Evolutionary conservation across 2,113 vertebrate genomes (phyloP), one percentile per base, ranked within the genome.

Genomic region (Aviceda subcristata): DNA sequence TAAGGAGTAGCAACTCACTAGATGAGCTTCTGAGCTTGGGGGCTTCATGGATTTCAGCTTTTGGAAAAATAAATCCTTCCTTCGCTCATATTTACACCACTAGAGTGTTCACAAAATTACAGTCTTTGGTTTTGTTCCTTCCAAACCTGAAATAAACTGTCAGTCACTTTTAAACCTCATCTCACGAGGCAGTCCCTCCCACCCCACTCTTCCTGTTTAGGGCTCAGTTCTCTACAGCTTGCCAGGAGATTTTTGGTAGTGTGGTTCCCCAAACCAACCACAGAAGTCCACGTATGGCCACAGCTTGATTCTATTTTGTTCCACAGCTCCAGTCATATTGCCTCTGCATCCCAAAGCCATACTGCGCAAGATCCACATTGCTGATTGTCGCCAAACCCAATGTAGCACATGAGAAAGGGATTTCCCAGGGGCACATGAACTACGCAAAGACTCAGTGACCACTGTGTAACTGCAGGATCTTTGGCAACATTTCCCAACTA

Each of bases 351-450:
- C 67, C 21, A 32, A 48, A 80, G 51, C 46, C 53, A 62, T 0
- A 0, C 74, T 69, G 48, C 0, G 0, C 76, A 53, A 66, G 55
- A 67, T 78, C 94, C 62, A 24, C 2, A 1, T 12, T 0, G 1
- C 41, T 10, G 56, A 77, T 9, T 0, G 5, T 46, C 91, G 94
- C 73, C 82, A 86, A 88, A 88, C 15, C 29, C 12, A 0, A 2
- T 0, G 15, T 9, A 39, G 62, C 11, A 66, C 75, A 16, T 0
- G 6, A 50, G 56, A 20, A 68, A 16, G 55, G 75, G 41, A 41
- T 27, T 78, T 82, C 60, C 56, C 43, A 20, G 56, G 50, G 39
- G 20, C 20, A 29, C n/a, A 2, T 0, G 0, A 36, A 17, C 60
- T 24, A 53, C 7, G 7, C 23, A 38, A 81, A n/a, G 68, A 15